Conservation (phyloP, 2,113 vertebrate genomes). For the Crotalus viridis region DNA sequence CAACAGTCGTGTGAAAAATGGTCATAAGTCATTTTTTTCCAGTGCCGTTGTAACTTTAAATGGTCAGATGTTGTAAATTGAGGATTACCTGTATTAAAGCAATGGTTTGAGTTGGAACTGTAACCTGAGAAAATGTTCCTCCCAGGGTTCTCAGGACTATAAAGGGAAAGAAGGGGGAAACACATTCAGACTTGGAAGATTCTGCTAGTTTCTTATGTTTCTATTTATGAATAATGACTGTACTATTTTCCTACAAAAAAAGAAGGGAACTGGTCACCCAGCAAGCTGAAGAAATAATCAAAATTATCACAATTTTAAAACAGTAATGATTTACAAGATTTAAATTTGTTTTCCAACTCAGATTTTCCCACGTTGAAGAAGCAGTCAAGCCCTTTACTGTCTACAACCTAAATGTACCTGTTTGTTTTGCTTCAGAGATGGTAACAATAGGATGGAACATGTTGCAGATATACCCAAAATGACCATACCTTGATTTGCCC, state of each 20-base stretch:
- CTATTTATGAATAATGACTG: no score
- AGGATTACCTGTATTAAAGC: background rate
- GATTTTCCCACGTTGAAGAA: background rate
- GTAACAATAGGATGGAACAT: no score
- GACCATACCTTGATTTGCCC: background rate
- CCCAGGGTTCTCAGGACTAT: background rate
- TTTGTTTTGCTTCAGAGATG: background rate
- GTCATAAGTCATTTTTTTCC: background rate
- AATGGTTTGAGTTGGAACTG: background rate
- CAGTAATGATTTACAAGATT: background rate
- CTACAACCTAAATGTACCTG: background rate
- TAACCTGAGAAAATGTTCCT: background rate
- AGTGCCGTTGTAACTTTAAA: background rate
- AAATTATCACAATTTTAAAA: background rate
- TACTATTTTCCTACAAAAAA: background rate
- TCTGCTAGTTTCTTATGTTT: background rate
- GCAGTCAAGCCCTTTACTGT: background rate
- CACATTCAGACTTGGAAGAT: background rate
- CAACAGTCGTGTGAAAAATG: background rate
- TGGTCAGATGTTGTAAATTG: background rate
- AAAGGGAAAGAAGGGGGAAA: background rate
- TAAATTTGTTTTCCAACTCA: background rate
- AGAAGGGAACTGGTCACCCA: background rate
- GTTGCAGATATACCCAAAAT: background rate
- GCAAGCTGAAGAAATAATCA: background rate